Evolutionary conservation across 2,113 vertebrate species (phyloP), one percentile per base, ranked within the genome.

Genomic region (Aphelocoma coerulescens): DNA sequence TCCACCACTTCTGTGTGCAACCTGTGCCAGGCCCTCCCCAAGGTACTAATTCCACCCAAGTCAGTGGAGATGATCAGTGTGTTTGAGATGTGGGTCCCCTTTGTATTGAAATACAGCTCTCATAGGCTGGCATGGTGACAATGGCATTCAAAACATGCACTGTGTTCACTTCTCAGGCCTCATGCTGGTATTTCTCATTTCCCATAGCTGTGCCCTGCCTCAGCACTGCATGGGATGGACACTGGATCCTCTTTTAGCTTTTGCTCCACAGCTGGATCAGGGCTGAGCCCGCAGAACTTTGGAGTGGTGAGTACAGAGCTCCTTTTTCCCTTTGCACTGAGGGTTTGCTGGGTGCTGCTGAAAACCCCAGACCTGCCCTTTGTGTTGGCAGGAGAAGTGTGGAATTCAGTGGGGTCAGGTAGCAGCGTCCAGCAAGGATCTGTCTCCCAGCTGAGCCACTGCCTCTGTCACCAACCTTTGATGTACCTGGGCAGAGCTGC

Each of bases 381-480:
- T 69, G 51, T 48, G 24, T n/a, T 27, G 0, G 2, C 52, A 89
- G 65, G 48, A 86, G n/a, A 44, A 72, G 26, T 5, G 1, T 72
- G 80, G 67, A 35, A 23, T 75, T 35, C 57, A 65, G 16, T 71
- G 65, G 73, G 33, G 32, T 49, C 52, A 7, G 17, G 39, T 12
- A 1, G 1, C 11, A 2, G 28, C 4, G 30, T 6, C 86, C 6
- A 3, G 43, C n/a, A 13, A 0, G 1, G 37, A 20, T 49, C 8
- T 1, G 1, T 61, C 54, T 75, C 39, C 61, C 51, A 35, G 85
- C 32, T 5, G 13, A 85, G 66, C 3, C 0, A 3, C 49, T 32
- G 54, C 59, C 54, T 58, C 33, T 24, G 63, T 44, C 52, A 11
- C 37, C 41, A 28, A 18, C 37, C 67, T 93, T 85, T 69, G 48